Conservation (phyloP, 2,888 invertebrate species). For the Parnassius mnemosyne region DNA sequence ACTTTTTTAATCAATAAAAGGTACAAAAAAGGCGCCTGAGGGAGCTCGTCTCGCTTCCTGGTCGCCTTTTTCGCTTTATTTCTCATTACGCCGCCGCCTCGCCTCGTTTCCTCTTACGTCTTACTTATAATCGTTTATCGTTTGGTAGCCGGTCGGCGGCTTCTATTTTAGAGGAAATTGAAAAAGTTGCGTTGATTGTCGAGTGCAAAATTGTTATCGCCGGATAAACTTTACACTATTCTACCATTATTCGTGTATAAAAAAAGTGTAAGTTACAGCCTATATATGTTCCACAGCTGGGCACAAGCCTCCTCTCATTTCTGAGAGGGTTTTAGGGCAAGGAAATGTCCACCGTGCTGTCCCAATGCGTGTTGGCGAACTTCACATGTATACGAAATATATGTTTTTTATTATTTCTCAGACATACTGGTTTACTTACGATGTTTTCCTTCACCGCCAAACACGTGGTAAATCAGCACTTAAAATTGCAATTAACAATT, state of each 20-base stretch:
- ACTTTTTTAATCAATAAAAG: constrained; percentile 61
- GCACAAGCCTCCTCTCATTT: too few species aligned
- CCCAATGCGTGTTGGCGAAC: too few species aligned
- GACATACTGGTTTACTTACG: too few species aligned
- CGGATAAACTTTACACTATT: background rate
- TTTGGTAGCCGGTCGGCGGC: constrained; percentile 63
- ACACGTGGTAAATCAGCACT: too few species aligned
- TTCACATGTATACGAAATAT: too few species aligned
- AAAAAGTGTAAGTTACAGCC: too few species aligned
- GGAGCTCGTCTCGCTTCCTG: constrained; percentile 38
- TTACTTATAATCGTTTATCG: constrained; percentile 76
- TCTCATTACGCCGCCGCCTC: constrained; percentile 53
- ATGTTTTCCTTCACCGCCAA: too few species aligned
- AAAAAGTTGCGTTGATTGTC: constrained; percentile 57
- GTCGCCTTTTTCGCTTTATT: constrained; percentile 51
- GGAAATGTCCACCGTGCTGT: too few species aligned
- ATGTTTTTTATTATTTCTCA: too few species aligned
- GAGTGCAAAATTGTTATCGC: constrained; percentile 28
- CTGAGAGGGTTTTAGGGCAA: too few species aligned
- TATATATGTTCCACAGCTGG: too few species aligned
- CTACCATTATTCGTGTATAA: background rate
- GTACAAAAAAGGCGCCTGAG: constrained; percentile 32
- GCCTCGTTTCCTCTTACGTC: constrained; percentile 59
- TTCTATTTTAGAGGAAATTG: constrained; percentile 62
- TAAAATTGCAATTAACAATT: too few species aligned